Evolutionary conservation across 2,888 invertebrate species (phyloP).

Genomic region (Acanthopleura granulata): DNA sequence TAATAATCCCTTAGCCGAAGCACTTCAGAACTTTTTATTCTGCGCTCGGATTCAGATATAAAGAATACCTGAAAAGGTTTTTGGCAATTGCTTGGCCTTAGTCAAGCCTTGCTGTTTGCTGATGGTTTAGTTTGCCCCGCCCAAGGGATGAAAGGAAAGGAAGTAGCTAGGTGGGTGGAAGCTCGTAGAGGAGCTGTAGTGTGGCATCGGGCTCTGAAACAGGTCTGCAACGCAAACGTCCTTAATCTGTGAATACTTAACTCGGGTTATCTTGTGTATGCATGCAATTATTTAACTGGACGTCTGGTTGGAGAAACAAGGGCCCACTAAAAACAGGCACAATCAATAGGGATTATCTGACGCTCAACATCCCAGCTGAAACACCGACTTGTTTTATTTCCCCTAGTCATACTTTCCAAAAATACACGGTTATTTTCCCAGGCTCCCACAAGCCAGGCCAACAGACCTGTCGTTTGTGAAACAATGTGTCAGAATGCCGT

Average conservation of each 20-base stretch:
- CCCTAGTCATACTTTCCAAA: background rate
- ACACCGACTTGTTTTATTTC: slow-evolving; percentile 18
- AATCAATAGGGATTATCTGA: slow-evolving; percentile 14
- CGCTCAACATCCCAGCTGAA: background rate
- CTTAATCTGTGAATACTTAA: slow-evolving; percentile 14
- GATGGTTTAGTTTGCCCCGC: background rate
- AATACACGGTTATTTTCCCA: slow-evolving; percentile 16
- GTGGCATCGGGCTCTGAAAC: background rate
- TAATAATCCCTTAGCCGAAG: too few relatives aligned
- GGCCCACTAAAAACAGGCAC: background rate
- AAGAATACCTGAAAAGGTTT: too few relatives aligned
- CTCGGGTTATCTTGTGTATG: slow-evolving; percentile 13
- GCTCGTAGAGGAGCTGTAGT: background rate
- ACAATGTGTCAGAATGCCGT: too few relatives aligned
- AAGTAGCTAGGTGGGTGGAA: slow-evolving; percentile 10
- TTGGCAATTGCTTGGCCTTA: too few relatives aligned
- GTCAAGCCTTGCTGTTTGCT: background rate
- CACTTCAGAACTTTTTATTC: too few relatives aligned
- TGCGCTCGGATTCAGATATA: too few relatives aligned
- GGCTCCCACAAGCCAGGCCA: background rate
- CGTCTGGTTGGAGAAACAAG: background rate
- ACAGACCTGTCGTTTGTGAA: too few relatives aligned
- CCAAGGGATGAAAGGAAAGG: background rate
- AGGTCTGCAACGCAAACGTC: background rate
- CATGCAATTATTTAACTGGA: slow-evolving; percentile 15